Conservation (phyloP, 2,113 vertebrate species). For the Eudyptes chrysolophus region DNA sequence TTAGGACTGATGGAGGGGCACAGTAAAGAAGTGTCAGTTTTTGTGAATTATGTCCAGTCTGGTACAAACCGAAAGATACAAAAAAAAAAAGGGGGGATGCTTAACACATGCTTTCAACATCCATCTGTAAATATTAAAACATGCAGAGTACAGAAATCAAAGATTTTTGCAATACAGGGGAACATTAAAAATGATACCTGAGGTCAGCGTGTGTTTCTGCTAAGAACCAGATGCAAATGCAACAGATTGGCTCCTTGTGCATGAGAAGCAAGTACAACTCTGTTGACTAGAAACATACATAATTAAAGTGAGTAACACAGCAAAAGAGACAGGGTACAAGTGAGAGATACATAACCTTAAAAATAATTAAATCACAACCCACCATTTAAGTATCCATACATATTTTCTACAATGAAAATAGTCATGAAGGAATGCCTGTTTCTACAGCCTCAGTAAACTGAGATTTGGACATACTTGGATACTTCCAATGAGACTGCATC, state of each 20-base stretch:
- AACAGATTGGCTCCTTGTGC: background rate
- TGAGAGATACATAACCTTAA: rapidly evolving
- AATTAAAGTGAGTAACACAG: background rate
- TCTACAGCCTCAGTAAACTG: background rate
- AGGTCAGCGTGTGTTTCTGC: background rate
- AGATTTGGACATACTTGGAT: background rate
- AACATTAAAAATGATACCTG: background rate
- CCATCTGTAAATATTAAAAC: background rate
- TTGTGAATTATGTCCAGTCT: background rate
- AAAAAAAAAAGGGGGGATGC: background rate
- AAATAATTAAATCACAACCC: background rate
- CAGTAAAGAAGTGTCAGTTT: background rate
- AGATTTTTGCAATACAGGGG: background rate
- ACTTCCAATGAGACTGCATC: background rate
- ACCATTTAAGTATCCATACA: background rate
- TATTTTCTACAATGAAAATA: background rate
- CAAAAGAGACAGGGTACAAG: rapidly evolving
- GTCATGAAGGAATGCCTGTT: background rate
- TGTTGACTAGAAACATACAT: background rate
- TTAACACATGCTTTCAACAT: background rate
- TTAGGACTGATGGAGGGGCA: background rate
- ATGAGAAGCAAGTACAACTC: background rate
- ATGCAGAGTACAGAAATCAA: background rate
- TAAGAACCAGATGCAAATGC: background rate
- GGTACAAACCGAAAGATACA: background rate